phyloP scores from a whole-genome alignment of 2,888 invertebrate species.

The Dryadula phaetusa region DNA sequence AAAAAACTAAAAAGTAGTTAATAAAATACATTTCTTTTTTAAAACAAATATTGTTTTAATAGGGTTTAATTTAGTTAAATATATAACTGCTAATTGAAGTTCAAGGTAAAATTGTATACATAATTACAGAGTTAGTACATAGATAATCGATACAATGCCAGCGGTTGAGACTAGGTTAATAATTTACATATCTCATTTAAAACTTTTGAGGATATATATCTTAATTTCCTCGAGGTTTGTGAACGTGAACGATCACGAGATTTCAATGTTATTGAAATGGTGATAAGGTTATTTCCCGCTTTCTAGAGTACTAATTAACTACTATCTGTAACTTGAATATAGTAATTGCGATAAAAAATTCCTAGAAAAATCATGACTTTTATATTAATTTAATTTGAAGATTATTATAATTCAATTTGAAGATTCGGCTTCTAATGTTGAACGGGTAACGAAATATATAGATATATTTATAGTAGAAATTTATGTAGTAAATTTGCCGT shows the following conservation, averaged over 20 bases:
- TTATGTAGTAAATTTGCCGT: too few relatives aligned
- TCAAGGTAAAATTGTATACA: background rate
- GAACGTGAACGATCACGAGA: slow-evolving; percentile 31
- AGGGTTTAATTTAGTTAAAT: too few relatives aligned
- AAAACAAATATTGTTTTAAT: too few relatives aligned
- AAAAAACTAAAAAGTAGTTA: too few relatives aligned
- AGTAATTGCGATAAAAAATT: slow-evolving; percentile 8
- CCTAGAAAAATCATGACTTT: background rate
- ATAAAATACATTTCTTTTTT: too few relatives aligned
- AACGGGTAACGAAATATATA: too few relatives aligned
- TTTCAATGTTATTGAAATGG: slow-evolving; percentile 36
- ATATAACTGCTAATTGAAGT: background rate
- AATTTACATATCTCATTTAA: slow-evolving; percentile 13
- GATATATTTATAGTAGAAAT: too few relatives aligned
- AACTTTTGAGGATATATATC: slow-evolving; percentile 22
- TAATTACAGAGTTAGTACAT: background rate
- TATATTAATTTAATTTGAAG: background rate
- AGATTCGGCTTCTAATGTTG: too few relatives aligned
- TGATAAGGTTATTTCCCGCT: slow-evolving; percentile 44
- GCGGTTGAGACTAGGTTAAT: background rate
- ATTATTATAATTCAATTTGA: background rate
- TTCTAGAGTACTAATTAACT: slow-evolving; percentile 32
- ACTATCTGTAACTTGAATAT: slow-evolving; percentile 8
- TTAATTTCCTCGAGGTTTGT: slow-evolving; percentile 8
- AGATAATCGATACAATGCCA: background rate